Percentiles rank a stretch among this genome's conserved stretches.
phyloP scores from a whole-genome alignment of 2,113 vertebrate species.

The Forbesichthys papilliferus region DNA sequence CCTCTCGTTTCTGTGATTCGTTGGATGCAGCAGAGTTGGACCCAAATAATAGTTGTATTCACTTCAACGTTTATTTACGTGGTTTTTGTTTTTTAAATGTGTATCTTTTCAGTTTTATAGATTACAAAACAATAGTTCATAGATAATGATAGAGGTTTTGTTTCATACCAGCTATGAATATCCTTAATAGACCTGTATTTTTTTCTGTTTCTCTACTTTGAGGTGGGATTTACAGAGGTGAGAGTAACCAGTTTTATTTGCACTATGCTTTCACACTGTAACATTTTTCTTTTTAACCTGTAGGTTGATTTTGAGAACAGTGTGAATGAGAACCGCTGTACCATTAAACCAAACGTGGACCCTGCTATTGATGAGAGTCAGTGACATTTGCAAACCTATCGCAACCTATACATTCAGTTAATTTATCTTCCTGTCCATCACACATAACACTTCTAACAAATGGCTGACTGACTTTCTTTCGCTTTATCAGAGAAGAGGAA shows the following conservation, averaged over 20 bases:
- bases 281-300: constrained; percentile 14
- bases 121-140: no score
- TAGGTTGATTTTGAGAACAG: constrained; percentile 92
- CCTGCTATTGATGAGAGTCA: constrained; percentile 89
- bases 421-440: background rate
- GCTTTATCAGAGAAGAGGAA: constrained; percentile 84
- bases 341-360: constrained; percentile 87
- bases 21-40: background rate
- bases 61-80: no score
- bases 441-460: no score
- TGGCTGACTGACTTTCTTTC: background rate
- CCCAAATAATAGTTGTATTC: no score
- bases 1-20: background rate
- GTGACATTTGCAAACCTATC: constrained; percentile 25
- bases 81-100: no score
- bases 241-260: no score
- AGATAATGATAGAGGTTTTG: no score
- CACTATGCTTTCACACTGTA: background rate
- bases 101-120: no score
- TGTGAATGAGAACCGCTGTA: constrained; percentile 84
- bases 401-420: no score
- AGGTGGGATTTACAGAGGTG: background rate
- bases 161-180: no score
- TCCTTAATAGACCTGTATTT: background rate
- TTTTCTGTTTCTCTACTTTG: background rate